phyloP scores from a whole-genome alignment of 1,140 invertebrate species.

The Theocolax elegans region DNA sequence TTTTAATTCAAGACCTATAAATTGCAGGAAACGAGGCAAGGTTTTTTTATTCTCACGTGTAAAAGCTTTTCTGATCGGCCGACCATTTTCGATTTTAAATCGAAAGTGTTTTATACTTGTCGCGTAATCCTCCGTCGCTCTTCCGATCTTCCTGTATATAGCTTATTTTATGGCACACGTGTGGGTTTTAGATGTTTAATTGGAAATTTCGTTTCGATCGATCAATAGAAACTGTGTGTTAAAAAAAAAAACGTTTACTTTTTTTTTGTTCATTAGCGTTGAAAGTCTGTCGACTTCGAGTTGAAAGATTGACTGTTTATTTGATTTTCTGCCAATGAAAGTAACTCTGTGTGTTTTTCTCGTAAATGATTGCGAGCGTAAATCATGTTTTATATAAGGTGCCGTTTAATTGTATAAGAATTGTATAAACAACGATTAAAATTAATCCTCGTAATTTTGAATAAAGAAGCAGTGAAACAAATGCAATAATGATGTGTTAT shows the following conservation, averaged over 20 bases:
- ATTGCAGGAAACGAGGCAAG: not conserved
- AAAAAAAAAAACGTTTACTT: no score
- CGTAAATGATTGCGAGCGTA: no score
- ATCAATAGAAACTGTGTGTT: no score
- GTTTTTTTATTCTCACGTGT: not conserved
- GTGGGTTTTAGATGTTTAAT: slow-evolving; percentile 48
- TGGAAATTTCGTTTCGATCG: slow-evolving; percentile 28
- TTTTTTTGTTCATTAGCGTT: not conserved
- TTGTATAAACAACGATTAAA: no score
- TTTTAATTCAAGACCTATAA: not conserved
- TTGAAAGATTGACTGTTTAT: slow-evolving; percentile 64
- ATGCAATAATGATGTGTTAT: no score
- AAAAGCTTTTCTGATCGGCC: not conserved
- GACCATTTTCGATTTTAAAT: slow-evolving; percentile 9
- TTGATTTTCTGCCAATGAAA: no score
- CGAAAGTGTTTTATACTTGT: no score
- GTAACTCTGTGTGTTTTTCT: no score
- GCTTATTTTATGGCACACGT: not conserved
- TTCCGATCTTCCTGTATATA: not conserved
- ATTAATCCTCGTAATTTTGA: no score
- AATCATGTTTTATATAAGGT: no score
- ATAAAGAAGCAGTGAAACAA: no score
- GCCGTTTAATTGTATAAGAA: no score
- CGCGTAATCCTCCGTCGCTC: not conserved
- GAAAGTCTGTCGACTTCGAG: not conserved